Percentiles rank a stretch among this genome's conserved stretches.
phyloP scores from a whole-genome alignment of 2,888 invertebrate species.

The Cordilura impudica region DNA sequence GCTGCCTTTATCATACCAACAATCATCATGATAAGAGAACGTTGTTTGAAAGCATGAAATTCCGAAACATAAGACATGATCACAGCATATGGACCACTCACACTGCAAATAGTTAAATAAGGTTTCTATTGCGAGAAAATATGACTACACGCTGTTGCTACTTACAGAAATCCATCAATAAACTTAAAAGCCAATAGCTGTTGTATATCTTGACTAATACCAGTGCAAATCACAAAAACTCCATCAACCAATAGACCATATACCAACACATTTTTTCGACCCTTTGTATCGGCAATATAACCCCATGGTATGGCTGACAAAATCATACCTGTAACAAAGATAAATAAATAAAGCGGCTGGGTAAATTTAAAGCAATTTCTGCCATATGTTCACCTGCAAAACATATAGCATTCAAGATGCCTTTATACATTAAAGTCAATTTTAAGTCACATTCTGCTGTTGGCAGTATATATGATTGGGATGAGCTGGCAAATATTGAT shows the following conservation, averaged over 20 bases:
- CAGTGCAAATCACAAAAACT: slow-evolving; percentile 81
- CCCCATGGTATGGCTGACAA: slow-evolving; percentile 87
- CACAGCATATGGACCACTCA: slow-evolving; percentile 86
- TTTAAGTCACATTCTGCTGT: slow-evolving; percentile 86
- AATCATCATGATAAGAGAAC: slow-evolving; percentile 82
- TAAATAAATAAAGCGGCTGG: neutral
- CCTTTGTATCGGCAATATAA: slow-evolving; percentile 85
- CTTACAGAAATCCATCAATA: slow-evolving; percentile 86
- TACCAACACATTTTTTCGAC: slow-evolving; percentile 83
- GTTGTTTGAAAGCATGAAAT: slow-evolving; percentile 83
- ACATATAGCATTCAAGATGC: slow-evolving; percentile 83
- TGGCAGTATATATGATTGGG: slow-evolving; percentile 85
- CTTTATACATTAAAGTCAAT: slow-evolving; percentile 84
- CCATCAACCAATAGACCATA: slow-evolving; percentile 83
- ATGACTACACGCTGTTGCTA: too few relatives aligned
- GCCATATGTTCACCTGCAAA: slow-evolving; percentile 81
- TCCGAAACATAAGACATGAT: slow-evolving; percentile 86
- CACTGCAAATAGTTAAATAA: slow-evolving; percentile 74
- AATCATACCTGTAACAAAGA: slow-evolving; percentile 87
- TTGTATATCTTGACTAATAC: slow-evolving; percentile 82
- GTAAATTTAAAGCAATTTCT: neutral
- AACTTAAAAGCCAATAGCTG: slow-evolving; percentile 84
- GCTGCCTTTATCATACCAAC: slow-evolving; percentile 84
- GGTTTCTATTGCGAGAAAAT: too few relatives aligned
- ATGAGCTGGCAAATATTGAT: slow-evolving; percentile 84